Percentiles rank a stretch among this genome's conserved stretches.
Conservation (phyloP, 2,888 invertebrate species). For the Cenopis cana region DNA sequence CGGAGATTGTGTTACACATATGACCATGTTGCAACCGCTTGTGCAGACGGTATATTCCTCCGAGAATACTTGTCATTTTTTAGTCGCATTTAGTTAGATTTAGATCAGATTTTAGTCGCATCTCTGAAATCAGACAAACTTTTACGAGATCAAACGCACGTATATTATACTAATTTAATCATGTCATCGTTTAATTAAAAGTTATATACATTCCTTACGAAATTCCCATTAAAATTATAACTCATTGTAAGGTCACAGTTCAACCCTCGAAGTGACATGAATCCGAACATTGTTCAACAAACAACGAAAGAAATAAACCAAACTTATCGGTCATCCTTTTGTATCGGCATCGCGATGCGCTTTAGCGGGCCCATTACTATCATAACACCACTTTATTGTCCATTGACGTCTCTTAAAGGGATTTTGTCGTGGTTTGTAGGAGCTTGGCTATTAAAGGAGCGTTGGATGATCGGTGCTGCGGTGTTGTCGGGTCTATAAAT, state of each 20-base stretch:
- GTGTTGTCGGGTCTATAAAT: conserved; percentile 75
- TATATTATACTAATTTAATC: not conserved
- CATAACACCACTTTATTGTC: conserved; percentile 37
- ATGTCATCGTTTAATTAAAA: conserved; percentile 2
- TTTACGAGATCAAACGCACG: not conserved
- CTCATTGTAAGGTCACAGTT: conserved; percentile 55
- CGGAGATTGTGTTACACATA: conserved; percentile 81
- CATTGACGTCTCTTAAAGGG: conserved; percentile 36
- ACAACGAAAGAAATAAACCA: conserved; percentile 78
- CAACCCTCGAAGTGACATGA: conserved; percentile 62
- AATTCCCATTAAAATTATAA: conserved; percentile 29
- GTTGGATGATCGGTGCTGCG: conserved; percentile 64
- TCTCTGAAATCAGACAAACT: not conserved
- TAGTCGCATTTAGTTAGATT: conserved; percentile 2
- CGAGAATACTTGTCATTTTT: not conserved
- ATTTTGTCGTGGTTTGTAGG: not conserved
- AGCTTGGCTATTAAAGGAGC: conserved; percentile 58
- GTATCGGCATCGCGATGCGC: conserved; percentile 75
- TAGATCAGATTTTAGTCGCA: not conserved
- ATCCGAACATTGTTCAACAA: conserved; percentile 68
- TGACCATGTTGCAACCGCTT: conserved; percentile 49
- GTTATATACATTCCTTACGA: conserved; percentile 3
- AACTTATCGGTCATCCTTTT: conserved; percentile 83
- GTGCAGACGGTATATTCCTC: conserved; percentile 33
- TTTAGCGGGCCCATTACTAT: conserved; percentile 54